A percentile compares a stretch with the other conserved stretches of the same genome.
phyloP scores from a whole-genome alignment of 2,113 vertebrate species.

The Rynchops niger region DNA sequence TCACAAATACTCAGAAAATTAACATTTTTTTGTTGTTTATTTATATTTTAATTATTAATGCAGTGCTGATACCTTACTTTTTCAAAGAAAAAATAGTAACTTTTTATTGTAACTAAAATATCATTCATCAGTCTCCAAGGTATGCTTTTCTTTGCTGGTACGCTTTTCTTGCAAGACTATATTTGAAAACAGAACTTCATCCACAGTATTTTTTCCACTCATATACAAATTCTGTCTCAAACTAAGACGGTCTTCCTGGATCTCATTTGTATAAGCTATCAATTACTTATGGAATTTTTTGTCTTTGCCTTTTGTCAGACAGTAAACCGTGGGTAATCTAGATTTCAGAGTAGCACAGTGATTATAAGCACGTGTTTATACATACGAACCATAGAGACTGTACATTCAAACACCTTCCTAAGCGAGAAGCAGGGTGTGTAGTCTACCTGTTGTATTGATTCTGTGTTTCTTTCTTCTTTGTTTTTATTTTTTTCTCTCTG shows the following conservation, averaged over 20 bases:
- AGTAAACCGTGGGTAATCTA: not conserved
- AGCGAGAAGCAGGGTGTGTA: not conserved
- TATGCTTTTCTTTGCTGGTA: not conserved
- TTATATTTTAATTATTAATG: not conserved
- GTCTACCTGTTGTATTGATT: not conserved
- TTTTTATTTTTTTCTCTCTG: constrained; percentile 5
- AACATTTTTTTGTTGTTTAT: not conserved
- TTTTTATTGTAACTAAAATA: not conserved
- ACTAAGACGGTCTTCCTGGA: not conserved
- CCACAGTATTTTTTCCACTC: not conserved
- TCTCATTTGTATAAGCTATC: not conserved
- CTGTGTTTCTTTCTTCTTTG: not conserved
- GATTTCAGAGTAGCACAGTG: not conserved
- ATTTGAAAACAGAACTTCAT: not conserved
- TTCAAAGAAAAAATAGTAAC: not conserved
- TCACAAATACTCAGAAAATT: not conserved
- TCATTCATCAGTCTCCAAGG: not conserved
- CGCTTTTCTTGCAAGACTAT: not conserved
- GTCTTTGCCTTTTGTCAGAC: not conserved
- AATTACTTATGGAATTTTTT: not conserved
- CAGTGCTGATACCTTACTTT: not conserved
- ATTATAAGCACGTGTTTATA: not conserved
- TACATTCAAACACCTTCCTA: not conserved
- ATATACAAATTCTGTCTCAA: not conserved
- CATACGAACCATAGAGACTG: not conserved